Conservation (phyloP, 30 jellyfish, hydroid and myxozoan species). For the Catostylus mosaicus region DNA sequence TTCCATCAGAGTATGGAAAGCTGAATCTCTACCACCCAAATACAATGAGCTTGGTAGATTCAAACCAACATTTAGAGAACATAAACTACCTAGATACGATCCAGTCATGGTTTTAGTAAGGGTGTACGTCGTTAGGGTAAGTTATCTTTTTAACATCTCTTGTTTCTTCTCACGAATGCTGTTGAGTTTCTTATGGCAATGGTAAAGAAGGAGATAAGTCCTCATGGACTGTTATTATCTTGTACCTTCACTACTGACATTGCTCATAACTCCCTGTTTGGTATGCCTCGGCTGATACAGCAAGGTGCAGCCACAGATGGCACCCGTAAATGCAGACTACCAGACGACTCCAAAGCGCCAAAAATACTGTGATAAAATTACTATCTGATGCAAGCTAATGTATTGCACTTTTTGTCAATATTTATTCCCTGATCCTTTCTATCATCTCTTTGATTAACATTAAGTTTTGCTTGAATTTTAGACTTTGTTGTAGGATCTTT, state of each 20-base stretch:
- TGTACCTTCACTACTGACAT: not conserved
- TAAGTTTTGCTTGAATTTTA: not conserved
- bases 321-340: too few relatives aligned
- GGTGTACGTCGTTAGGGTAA: slow-evolving; percentile 84
- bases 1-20: slow-evolving; percentile 52
- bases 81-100: slow-evolving; percentile 56
- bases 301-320: too few relatives aligned
- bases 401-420: not conserved
- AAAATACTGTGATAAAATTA: not conserved
- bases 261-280: not conserved
- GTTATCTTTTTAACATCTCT: not conserved
- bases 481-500: slow-evolving; percentile 2
- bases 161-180: not conserved
- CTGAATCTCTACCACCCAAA: slow-evolving; percentile 12
- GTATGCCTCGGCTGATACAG: too few relatives aligned
- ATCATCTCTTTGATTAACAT: not conserved
- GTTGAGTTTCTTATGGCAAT: not conserved
- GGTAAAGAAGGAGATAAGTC: not conserved
- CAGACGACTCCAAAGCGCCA: too few relatives aligned
- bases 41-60: slow-evolving; percentile 5
- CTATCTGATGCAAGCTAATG: not conserved
- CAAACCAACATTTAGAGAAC: slow-evolving; percentile 47
- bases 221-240: not conserved
- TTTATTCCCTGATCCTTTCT: not conserved
- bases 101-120: slow-evolving; percentile 82